Evolutionary conservation across 35 echinoderm and acorn worm genomes (phyloP).

Genomic region (Stichopus chloronotus): DNA sequence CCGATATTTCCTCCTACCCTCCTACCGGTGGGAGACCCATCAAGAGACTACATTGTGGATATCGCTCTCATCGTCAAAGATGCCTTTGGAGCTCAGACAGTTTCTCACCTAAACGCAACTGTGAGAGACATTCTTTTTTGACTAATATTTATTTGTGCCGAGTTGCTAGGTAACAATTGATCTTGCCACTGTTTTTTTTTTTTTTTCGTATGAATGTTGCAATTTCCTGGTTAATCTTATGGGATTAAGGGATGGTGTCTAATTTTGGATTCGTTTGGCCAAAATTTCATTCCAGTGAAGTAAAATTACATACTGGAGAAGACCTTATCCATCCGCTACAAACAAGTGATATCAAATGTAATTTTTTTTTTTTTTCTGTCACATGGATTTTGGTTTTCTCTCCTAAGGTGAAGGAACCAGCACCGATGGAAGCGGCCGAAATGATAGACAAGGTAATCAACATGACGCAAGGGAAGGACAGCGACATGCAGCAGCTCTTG

Average conservation of each 20-base stretch:
- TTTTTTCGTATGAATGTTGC: not conserved
- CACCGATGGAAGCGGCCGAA: not conserved
- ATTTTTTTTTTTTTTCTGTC: too few relatives aligned
- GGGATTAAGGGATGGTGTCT: not conserved
- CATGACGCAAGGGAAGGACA: slow-evolving; percentile 63
- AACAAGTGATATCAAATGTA: too few relatives aligned
- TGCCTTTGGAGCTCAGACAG: slow-evolving; percentile 62
- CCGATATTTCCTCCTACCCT: slow-evolving; percentile 66
- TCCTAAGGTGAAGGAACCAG: slow-evolving; percentile 35
- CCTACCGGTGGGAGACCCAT: slow-evolving; percentile 71
- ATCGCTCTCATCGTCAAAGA: slow-evolving; percentile 74
- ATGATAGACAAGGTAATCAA: slow-evolving; percentile 4
- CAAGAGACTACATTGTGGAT: slow-evolving; percentile 56
- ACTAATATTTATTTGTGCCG: not conserved
- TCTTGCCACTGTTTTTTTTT: too few relatives aligned
- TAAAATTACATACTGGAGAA: too few relatives aligned
- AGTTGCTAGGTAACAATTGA: too few relatives aligned
- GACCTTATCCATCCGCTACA: too few relatives aligned
- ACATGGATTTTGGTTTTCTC: too few relatives aligned
- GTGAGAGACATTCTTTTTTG: slow-evolving; percentile 49
- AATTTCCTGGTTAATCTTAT: not conserved
- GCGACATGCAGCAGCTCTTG: slow-evolving; percentile 67
- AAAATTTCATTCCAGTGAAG: too few relatives aligned
- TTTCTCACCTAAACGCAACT: slow-evolving; percentile 40
- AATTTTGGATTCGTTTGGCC: too few relatives aligned